Percentiles rank a stretch among this genome's conserved stretches.
Evolutionary conservation across 2,888 invertebrate species (phyloP).

Genomic region (Anoplius nigerrimus): DNA sequence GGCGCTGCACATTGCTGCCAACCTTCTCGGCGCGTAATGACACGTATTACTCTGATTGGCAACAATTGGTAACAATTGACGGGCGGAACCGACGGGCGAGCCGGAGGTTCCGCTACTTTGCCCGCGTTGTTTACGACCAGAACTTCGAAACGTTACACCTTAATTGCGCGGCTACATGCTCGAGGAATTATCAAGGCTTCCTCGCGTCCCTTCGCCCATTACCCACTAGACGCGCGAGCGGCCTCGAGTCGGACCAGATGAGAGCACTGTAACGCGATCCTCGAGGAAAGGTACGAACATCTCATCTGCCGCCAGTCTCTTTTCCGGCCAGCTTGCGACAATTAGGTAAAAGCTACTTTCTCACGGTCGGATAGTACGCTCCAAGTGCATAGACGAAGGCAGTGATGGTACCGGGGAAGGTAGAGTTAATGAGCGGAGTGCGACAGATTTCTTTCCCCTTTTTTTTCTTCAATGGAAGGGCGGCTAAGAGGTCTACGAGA

Average conservation of each 20-base stretch:
- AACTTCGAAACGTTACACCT: constrained; percentile 67
- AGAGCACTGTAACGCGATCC: no score
- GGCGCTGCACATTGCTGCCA: constrained; percentile 52
- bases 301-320: no score
- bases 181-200: constrained; percentile 64
- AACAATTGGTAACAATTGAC: constrained; percentile 74
- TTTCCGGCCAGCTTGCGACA: no score
- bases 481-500: no score
- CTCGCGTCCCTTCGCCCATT: constrained; percentile 43
- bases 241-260: background rate
- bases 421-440: no score
- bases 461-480: no score
- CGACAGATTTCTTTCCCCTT: no score
- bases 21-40: constrained; percentile 60
- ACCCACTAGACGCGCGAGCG: background rate
- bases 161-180: constrained; percentile 67
- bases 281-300: constrained; percentile 30
- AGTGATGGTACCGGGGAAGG: no score
- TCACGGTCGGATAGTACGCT: no score
- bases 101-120: constrained; percentile 71
- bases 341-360: no score
- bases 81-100: constrained; percentile 67
- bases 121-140: constrained; percentile 71
- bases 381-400: no score
- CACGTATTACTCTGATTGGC: constrained; percentile 72